These are phyloP conservation scores for Helicorthomorpha holstii DNA, from an alignment of 1,140 invertebrate species.

Conservation along the genomic window DNA sequence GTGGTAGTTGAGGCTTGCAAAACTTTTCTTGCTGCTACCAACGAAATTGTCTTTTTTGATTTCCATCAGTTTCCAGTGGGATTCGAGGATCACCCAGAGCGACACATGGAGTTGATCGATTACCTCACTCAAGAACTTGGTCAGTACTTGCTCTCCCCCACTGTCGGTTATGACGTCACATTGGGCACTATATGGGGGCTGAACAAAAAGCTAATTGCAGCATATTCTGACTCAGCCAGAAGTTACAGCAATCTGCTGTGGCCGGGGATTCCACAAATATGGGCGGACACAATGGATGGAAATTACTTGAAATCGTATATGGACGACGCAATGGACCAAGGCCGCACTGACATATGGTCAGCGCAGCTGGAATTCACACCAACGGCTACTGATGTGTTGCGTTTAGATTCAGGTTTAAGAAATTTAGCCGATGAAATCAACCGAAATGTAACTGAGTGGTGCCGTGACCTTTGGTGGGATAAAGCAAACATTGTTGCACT, in stretches of 20 bases:
- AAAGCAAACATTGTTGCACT: constrained; percentile 40
- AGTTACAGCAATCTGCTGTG: background rate
- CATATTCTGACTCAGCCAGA: constrained; percentile 26
- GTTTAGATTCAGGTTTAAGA: constrained; percentile 41
- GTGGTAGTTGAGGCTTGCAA: constrained; percentile 40
- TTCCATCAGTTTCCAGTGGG: constrained; percentile 32
- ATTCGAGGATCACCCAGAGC: constrained; percentile 18
- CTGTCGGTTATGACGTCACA: constrained; percentile 23
- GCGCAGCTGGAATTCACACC: constrained; percentile 67
- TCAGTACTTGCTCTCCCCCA: constrained; percentile 28
- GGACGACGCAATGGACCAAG: background rate
- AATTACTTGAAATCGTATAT: background rate
- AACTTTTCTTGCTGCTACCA: constrained; percentile 31
- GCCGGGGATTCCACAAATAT: constrained; percentile 6
- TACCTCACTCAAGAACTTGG: constrained; percentile 41
- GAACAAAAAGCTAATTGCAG: constrained; percentile 41
- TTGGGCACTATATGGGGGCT: constrained; percentile 41
- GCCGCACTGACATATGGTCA: constrained; percentile 39
- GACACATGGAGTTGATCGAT: constrained; percentile 36
- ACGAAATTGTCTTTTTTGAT: constrained; percentile 5
- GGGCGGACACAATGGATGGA: constrained; percentile 6
- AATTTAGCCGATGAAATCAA: constrained; percentile 50
- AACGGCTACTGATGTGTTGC: constrained; percentile 45
- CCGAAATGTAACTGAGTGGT: constrained; percentile 32
- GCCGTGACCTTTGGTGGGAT: constrained; percentile 31